Evolutionary conservation across 1,140 invertebrate genomes (phyloP).

Genomic region (Caerostris darwini): DNA sequence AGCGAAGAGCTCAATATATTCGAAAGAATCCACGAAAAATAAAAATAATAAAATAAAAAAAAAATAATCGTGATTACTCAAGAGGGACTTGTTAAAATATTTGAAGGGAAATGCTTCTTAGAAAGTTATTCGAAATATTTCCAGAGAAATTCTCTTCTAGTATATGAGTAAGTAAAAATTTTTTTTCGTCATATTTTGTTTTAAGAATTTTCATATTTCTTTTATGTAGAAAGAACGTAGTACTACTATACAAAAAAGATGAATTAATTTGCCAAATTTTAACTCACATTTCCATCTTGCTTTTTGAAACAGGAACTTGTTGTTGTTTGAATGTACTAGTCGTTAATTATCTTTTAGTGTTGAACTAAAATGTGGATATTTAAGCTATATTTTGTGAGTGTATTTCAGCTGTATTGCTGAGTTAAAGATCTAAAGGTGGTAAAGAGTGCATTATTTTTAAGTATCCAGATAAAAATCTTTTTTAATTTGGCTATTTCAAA

Average conservation of each 20-base stretch:
- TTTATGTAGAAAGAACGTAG: neutral
- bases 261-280: slow-evolving; percentile 37
- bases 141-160: neutral
- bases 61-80: neutral
- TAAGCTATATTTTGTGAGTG: neutral
- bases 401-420: neutral
- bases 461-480: too few species aligned
- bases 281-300: neutral
- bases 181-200: neutral
- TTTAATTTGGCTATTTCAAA: too few species aligned
- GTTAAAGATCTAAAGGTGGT: neutral
- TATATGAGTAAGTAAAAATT: neutral
- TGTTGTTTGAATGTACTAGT: neutral
- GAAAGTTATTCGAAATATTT: neutral
- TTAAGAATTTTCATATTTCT: neutral
- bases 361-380: neutral
- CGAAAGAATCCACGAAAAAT: neutral
- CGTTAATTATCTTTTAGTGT: neutral
- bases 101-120: slow-evolving; percentile 25
- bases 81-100: slow-evolving; percentile 65
- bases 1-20: neutral
- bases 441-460: too few species aligned
- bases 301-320: neutral
- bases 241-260: neutral
- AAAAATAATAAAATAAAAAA: neutral